Conservation (phyloP, 2,113 vertebrate species). For the Myodes glareolus region DNA sequence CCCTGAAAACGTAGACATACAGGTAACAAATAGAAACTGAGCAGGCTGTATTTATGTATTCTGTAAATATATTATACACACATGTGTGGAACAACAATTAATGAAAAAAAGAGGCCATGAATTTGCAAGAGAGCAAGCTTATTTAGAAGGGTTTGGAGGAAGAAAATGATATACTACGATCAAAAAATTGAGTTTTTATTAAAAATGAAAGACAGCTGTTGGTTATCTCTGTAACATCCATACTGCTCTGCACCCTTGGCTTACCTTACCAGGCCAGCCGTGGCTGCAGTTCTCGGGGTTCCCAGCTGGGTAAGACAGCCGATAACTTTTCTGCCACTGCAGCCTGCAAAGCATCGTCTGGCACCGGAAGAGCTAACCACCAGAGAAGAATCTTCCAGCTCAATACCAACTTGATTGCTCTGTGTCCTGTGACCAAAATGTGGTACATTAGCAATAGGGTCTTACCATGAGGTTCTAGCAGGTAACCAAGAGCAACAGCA, state of each 20-base stretch:
- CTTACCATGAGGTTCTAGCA: not conserved
- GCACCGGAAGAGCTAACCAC: not conserved
- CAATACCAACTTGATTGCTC: not conserved
- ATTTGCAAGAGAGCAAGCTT: not conserved
- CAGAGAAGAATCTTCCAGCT: not conserved
- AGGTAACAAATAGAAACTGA: not conserved
- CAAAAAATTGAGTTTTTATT: not conserved
- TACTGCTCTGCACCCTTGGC: not conserved
- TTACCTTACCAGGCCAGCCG: not conserved
- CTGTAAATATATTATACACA: not conserved
- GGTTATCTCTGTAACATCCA: not conserved
- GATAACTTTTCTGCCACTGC: not conserved
- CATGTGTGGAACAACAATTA: not conserved
- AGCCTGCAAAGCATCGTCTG: not conserved
- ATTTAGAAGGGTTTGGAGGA: not conserved
- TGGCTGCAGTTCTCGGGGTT: not conserved
- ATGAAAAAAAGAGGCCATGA: not conserved
- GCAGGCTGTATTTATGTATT: not conserved
- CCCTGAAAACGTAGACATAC: not conserved
- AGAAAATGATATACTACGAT: not conserved
- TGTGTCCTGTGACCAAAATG: not conserved
- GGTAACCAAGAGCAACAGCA: not conserved
- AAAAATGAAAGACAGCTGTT: not conserved
- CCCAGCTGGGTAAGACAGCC: not conserved
- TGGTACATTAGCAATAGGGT: too few relatives aligned